These are phyloP conservation scores for Drosophila fuyamai DNA, from an alignment of 1,140 invertebrate genomes.

Conservation along the genomic window DNA sequence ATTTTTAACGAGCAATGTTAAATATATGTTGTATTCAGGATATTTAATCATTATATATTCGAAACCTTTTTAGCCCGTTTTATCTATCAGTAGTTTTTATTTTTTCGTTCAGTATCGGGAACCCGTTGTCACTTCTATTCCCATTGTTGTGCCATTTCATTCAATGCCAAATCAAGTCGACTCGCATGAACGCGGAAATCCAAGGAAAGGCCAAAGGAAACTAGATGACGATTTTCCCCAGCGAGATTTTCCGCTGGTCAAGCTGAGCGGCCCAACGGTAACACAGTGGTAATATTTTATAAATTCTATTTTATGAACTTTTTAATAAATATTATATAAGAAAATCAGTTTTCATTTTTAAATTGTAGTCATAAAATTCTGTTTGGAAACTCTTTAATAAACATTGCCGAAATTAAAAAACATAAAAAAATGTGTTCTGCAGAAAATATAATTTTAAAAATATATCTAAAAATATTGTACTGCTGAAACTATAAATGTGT, in stretches of 20 bases:
- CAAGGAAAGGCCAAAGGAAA: conserved; percentile 21
- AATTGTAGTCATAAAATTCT: too few species aligned
- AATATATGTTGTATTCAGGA: too few species aligned
- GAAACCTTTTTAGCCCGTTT: neutral
- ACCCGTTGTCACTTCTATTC: neutral
- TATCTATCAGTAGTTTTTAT: neutral
- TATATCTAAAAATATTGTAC: too few species aligned
- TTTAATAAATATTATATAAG: too few species aligned
- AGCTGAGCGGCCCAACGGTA: neutral
- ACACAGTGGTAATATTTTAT: neutral
- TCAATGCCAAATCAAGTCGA: conserved; percentile 48
- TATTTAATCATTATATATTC: too few species aligned
- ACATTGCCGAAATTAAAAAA: too few species aligned
- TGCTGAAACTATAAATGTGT: too few species aligned
- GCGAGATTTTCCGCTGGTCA: conserved; percentile 6
- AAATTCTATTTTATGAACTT: neutral
- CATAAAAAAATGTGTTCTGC: too few species aligned
- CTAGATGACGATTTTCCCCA: neutral
- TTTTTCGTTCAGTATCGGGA: neutral
- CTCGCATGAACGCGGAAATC: conserved; percentile 13
- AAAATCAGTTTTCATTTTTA: neutral
- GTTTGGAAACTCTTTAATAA: too few species aligned
- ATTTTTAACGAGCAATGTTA: too few species aligned
- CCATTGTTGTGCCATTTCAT: conserved; percentile 30
- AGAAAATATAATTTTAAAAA: too few species aligned